phyloP scores from a whole-genome alignment of 2,797 vertebrate species.

The Brachyalestes nurse region DNA sequence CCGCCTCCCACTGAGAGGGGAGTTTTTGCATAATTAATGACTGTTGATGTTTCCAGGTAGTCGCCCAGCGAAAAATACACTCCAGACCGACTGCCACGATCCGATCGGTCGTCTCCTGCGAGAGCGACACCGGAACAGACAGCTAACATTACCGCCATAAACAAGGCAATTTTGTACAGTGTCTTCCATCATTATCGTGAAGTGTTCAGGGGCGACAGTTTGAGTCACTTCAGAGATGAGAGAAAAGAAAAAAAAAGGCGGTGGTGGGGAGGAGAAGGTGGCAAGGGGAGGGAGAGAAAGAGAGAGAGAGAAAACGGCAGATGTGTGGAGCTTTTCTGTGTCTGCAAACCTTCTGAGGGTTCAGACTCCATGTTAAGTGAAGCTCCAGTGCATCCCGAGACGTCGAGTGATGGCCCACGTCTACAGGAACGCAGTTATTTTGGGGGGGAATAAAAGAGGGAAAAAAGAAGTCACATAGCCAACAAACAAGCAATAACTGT shows the following conservation, averaged over 20 bases:
- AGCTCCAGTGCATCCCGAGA: slow-evolving; percentile 49
- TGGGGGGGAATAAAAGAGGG: slow-evolving; percentile 8
- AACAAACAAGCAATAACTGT: slow-evolving; percentile 65
- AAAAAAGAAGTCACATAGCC: slow-evolving; percentile 53
- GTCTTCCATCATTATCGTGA: slow-evolving; percentile 79
- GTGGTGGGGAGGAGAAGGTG: slow-evolving; percentile 27
- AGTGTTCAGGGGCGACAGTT: slow-evolving; percentile 73
- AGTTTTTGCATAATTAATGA: slow-evolving; percentile 86
- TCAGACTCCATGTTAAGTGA: slow-evolving; percentile 67
- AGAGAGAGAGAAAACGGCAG: neutral
- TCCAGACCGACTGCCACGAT: slow-evolving; percentile 72
- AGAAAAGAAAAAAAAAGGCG: slow-evolving; percentile 18
- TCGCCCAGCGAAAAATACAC: slow-evolving; percentile 78
- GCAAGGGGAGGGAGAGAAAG: neutral
- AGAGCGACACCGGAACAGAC: slow-evolving; percentile 79
- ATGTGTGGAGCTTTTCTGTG: slow-evolving; percentile 67
- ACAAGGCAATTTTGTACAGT: slow-evolving; percentile 83
- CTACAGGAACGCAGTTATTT: slow-evolving; percentile 48
- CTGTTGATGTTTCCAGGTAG: slow-evolving; percentile 86
- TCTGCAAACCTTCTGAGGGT: slow-evolving; percentile 71
- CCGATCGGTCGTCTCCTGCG: slow-evolving; percentile 63
- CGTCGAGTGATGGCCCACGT: slow-evolving; percentile 36
- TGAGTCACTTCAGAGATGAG: slow-evolving; percentile 69
- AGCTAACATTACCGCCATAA: slow-evolving; percentile 82
- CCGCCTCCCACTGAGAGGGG: slow-evolving; percentile 70